These are phyloP conservation scores for Drosophila ficusphila DNA, from an alignment of 1,140 invertebrate genomes.

Conservation along the genomic window DNA sequence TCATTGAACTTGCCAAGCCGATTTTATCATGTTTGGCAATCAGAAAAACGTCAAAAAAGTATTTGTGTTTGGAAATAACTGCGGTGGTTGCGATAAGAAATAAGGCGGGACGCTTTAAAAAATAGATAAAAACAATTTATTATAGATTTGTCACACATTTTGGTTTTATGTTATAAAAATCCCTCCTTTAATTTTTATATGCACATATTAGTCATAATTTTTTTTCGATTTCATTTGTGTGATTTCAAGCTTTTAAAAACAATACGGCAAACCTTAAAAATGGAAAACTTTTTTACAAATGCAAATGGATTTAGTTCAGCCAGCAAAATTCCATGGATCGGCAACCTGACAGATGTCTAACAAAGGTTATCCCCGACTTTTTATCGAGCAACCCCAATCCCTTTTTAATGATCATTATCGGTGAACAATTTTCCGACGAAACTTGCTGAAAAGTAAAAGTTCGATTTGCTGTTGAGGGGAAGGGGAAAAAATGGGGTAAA, in stretches of 20 bases:
- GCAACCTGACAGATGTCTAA: constrained; percentile 23
- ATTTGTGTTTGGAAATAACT: too few species aligned
- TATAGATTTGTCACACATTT: too few species aligned
- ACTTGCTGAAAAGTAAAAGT: constrained; percentile 65
- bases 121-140: too few species aligned
- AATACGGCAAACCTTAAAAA: constrained; percentile 3
- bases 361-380: constrained; percentile 24
- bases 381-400: constrained; percentile 22
- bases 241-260: constrained; percentile 17
- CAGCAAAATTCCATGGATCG: constrained; percentile 4
- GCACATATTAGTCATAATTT: too few species aligned
- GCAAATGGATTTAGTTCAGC: constrained; percentile 16
- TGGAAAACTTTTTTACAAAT: constrained; percentile 11
- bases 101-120: too few species aligned
- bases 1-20: constrained; percentile 36
- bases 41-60: neutral
- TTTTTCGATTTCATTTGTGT: too few species aligned
- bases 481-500: too few species aligned
- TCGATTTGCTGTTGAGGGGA: constrained; percentile 43
- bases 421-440: constrained; percentile 28
- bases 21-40: constrained; percentile 7
- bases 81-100: too few species aligned
- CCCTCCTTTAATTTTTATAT: too few species aligned
- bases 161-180: too few species aligned
- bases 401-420: constrained; percentile 60